These are phyloP conservation scores for Neomorphus geoffroyi DNA, from an alignment of 2,797 vertebrate species.

Conservation along the genomic window DNA sequence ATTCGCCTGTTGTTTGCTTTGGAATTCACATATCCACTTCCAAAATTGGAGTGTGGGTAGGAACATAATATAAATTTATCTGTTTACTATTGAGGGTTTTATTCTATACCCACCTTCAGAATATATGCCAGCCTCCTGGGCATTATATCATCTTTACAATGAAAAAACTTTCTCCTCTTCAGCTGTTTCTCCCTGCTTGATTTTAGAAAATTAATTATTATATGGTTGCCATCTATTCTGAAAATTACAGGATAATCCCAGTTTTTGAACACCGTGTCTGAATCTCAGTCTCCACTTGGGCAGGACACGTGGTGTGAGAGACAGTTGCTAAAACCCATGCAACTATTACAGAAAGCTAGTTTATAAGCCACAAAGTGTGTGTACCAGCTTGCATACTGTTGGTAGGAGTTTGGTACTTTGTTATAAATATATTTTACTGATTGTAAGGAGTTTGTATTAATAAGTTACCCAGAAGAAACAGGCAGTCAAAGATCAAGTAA, in stretches of 20 bases:
- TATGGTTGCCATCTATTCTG: slow-evolving; percentile 3
- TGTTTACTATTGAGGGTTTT: background rate
- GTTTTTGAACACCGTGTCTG: slow-evolving; percentile 50
- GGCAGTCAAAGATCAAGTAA: slow-evolving; percentile 60
- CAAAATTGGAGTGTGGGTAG: background rate
- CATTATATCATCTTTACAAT: background rate
- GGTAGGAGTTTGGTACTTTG: slow-evolving; percentile 65
- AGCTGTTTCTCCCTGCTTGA: background rate
- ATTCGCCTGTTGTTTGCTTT: background rate
- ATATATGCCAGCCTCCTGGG: background rate
- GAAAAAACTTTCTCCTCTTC: background rate
- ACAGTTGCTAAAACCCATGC: slow-evolving; percentile 69
- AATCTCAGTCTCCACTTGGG: slow-evolving; percentile 52
- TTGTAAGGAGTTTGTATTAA: slow-evolving; percentile 60
- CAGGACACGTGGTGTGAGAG: slow-evolving; percentile 68
- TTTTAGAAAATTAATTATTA: slow-evolving; percentile 31
- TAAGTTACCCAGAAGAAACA: slow-evolving; percentile 11
- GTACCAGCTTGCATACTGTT: slow-evolving; percentile 60
- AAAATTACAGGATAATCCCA: slow-evolving; percentile 51
- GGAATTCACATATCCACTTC: background rate
- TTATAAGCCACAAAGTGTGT: slow-evolving; percentile 62
- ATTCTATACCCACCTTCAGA: background rate
- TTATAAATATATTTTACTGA: slow-evolving; percentile 66
- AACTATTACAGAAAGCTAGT: slow-evolving; percentile 62
- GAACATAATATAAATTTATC: background rate